A percentile compares a stretch with the other conserved stretches of the same genome.
These are phyloP conservation scores for Rhagonycha fulva DNA, from an alignment of 2,888 invertebrate genomes.

Conservation along the genomic window DNA sequence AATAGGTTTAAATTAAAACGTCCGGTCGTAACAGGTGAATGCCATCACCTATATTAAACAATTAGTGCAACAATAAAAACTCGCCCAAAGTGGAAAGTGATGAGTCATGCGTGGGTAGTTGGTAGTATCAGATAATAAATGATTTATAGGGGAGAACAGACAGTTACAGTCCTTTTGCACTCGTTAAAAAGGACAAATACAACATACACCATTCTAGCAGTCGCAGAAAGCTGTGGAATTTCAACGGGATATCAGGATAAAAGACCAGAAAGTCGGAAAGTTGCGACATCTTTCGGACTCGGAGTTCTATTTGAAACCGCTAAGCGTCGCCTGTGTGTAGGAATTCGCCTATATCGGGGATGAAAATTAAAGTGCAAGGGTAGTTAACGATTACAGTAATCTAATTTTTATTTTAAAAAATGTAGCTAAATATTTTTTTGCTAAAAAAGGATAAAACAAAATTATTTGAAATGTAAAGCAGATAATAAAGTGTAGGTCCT, in stretches of 20 bases:
- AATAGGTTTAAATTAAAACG: constrained; percentile 41
- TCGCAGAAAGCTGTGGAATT: constrained; percentile 28
- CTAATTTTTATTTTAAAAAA: background rate
- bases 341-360: constrained; percentile 32
- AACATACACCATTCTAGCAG: constrained; percentile 15
- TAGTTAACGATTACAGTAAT: background rate
- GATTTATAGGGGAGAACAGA: constrained; percentile 29
- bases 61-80: constrained; percentile 33
- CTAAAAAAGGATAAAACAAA: background rate
- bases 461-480: background rate
- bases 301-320: constrained; percentile 47
- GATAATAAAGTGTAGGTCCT: constrained; percentile 6
- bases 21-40: constrained; percentile 41
- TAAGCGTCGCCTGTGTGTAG: constrained; percentile 50
- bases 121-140: constrained; percentile 31
- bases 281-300: constrained; percentile 50
- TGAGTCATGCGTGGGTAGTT: constrained; percentile 32
- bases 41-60: constrained; percentile 34
- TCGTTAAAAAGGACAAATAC: constrained; percentile 27
- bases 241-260: constrained; percentile 23
- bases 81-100: constrained; percentile 32
- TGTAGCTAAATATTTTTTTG: background rate
- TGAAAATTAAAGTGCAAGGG: constrained; percentile 4
- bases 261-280: constrained; percentile 36
- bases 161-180: constrained; percentile 20